A percentile compares a stretch with the other conserved stretches of the same genome.
Evolutionary conservation across 2,113 vertebrate genomes (phyloP).

Genomic region (Ancistrus triradiatus): DNA sequence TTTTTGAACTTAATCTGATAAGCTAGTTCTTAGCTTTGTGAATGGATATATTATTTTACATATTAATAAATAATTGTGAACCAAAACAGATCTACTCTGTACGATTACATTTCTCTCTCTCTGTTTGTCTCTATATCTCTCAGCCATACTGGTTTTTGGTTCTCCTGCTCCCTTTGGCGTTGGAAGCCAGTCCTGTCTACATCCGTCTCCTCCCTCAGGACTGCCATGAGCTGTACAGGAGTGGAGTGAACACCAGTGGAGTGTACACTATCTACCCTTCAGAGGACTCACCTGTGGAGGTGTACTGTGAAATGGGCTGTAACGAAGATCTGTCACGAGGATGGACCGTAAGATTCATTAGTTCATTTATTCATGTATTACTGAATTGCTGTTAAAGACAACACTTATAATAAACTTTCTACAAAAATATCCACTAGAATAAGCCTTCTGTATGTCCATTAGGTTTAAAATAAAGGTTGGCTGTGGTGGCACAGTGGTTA

Average conservation of each 20-base stretch:
- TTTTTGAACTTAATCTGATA: too few species aligned
- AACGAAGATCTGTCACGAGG: conserved; percentile 44
- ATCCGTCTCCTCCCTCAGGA: conserved; percentile 9
- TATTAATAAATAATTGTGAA: too few species aligned
- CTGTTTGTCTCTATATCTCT: conserved; percentile 47
- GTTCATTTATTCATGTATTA: not conserved
- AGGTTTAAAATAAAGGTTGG: too few species aligned
- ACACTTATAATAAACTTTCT: not conserved
- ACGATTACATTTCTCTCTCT: conserved; percentile 11
- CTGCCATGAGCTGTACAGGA: conserved; percentile 1
- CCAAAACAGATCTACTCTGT: too few species aligned
- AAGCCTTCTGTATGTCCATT: too few species aligned
- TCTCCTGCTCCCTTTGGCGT: not conserved
- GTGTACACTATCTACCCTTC: conserved; percentile 73
- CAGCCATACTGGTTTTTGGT: not conserved
- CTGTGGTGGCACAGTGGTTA: too few species aligned
- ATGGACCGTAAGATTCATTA: conserved; percentile 54
- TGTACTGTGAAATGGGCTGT: conserved; percentile 74
- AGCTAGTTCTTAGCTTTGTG: too few species aligned
- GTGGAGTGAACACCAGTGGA: conserved; percentile 49
- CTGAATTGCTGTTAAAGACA: too few species aligned
- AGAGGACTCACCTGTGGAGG: conserved; percentile 61
- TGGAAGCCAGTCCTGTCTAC: not conserved
- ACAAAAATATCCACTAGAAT: too few species aligned
- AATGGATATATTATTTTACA: too few species aligned